Base-by-base conservation (phyloP, 2,888 invertebrate genomes). In the Eupelmus urozonus region DNA sequence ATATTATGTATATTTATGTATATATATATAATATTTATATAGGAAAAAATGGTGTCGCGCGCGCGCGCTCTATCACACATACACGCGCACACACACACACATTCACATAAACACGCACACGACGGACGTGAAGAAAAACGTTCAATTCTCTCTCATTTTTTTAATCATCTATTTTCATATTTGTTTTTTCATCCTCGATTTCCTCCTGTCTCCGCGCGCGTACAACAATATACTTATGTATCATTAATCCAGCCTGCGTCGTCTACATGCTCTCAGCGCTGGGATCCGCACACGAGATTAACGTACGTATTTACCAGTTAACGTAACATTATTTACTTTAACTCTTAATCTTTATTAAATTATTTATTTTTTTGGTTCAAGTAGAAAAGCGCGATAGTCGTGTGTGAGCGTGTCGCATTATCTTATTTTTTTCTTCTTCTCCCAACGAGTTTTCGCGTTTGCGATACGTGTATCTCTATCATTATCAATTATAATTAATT, bases 361-460 rank as follows among this genome's bases (percentile, higher is more conserved):
- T 40, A 72, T 72, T n/a, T 40, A 45, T 65, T 40, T 25, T 63
- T 63, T 42, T 62, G 16, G 11, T 67, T 18, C 27, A 42, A 53
- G 62, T 69, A 75, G 75, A 76, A 76, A 76, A 69, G 62, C 75
- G 75, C 69, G 69, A 62, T 42, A 69, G 53, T 75, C 57, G 66
- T 29, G 25, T 40, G n/a, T 51, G 49, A n/a, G 49, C 13, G 69
- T 40, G 57, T 57, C 18, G 25, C 57, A 18, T 27, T 57, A 20
- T 45, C 16, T 7, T 20, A 53, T 5, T 34, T 5, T 5, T 34
- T 34, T 5, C 9, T 34, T 5, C 9, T 34, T 34, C 5, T 34
- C 9, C 9, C 34, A 34, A 3, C 34, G 34, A 34, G 34, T 3
- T 34, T 3, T 34, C 5, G 3, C 34, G 9, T 34, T 34, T 9